Percentiles rank a stretch among this genome's conserved stretches.
Conservation (phyloP, 2,113 vertebrate species). For the Choloepus hoffmanni region DNA sequence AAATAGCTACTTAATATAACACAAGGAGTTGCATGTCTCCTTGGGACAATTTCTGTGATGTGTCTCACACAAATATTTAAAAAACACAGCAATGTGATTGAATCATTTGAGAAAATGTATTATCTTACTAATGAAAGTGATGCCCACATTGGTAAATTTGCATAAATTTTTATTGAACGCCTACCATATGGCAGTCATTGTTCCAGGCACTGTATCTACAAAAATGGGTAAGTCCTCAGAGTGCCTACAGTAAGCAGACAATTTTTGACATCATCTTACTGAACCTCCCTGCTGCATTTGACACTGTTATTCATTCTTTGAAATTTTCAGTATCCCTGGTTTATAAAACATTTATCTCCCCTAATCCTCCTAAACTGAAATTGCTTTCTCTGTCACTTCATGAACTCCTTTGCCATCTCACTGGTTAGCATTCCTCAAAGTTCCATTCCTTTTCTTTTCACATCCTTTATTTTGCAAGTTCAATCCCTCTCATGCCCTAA, state of each 20-base stretch:
- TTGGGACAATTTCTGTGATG: not conserved
- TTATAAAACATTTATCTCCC: not conserved
- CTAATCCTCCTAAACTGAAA: not conserved
- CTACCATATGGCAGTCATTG: not conserved
- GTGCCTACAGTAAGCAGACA: not conserved
- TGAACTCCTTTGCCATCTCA: not conserved
- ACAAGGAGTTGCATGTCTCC: not conserved
- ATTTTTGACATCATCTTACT: not conserved
- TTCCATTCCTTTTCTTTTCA: not conserved
- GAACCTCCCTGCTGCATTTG: not conserved
- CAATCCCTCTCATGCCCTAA: not conserved
- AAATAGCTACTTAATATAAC: not conserved
- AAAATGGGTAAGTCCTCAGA: not conserved
- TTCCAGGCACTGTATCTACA: not conserved
- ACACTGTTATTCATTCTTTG: not conserved
- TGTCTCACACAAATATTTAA: not conserved
- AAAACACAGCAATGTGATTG: not conserved
- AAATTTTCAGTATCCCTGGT: not conserved
- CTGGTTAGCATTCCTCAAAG: not conserved
- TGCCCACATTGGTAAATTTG: not conserved
- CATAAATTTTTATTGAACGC: not conserved
- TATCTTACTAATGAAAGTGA: slow-evolving; percentile 26
- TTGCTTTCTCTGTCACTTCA: not conserved
- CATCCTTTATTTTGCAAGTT: not conserved
- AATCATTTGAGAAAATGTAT: not conserved